These are phyloP conservation scores for Crotalus tigris DNA, from an alignment of 2,113 vertebrate species.

Conservation along the genomic window DNA sequence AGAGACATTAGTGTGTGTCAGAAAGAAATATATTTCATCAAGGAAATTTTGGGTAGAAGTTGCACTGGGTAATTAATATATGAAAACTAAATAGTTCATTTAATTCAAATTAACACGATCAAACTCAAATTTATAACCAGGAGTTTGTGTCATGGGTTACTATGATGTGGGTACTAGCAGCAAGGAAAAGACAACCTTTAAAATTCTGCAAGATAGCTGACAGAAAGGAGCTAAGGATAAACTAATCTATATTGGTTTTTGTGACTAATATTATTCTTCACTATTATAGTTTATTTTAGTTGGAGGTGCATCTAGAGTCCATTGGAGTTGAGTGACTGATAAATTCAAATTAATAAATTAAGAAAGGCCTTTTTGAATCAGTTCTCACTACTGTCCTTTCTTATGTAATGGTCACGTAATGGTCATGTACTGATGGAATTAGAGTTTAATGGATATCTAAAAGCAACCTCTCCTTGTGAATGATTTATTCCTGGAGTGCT, in stretches of 20 bases:
- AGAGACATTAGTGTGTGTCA: not conserved
- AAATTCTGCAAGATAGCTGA: not conserved
- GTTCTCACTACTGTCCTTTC: not conserved
- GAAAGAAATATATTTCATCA: not conserved
- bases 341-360: not conserved
- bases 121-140: not conserved
- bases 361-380: not conserved
- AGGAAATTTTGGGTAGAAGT: not conserved
- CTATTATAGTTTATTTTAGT: not conserved
- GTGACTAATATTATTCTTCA: not conserved
- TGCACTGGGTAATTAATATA: not conserved
- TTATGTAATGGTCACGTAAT: not conserved
- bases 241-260: not conserved
- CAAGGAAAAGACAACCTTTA: not conserved
- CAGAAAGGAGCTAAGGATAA: not conserved
- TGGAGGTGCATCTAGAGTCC: not conserved
- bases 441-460: not conserved
- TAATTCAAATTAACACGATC: not conserved
- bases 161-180: not conserved
- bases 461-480: not conserved
- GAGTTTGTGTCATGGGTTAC: not conserved
- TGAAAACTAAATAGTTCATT: not conserved
- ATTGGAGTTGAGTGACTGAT: not conserved
- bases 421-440: not conserved
- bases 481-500: not conserved